Conservation (phyloP, 2,797 vertebrate species). For the Phaenicophaeus curvirostris region DNA sequence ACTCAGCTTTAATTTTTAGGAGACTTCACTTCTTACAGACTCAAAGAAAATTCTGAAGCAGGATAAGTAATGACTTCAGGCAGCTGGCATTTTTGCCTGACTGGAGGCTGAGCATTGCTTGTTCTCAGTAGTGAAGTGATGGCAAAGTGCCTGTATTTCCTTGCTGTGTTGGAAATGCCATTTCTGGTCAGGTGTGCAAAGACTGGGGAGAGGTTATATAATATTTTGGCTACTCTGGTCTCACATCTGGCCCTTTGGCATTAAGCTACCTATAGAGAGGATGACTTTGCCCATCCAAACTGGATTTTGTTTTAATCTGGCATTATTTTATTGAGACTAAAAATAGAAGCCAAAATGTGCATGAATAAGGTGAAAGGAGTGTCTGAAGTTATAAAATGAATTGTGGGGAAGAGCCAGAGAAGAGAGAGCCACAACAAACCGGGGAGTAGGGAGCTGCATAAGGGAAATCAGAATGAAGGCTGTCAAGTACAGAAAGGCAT, state of each 20-base stretch:
- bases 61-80: background rate
- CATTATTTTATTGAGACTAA: conserved; percentile 23
- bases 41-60: background rate
- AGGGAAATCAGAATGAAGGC: background rate
- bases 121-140: background rate
- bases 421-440: background rate
- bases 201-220: conserved; percentile 18
- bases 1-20: background rate
- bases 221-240: conserved; percentile 18
- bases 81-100: conserved; percentile 14
- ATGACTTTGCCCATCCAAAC: conserved; percentile 26
- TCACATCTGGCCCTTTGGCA: conserved; percentile 54
- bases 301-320: conserved; percentile 58
- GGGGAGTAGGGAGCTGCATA: background rate
- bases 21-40: background rate
- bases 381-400: conserved; percentile 24
- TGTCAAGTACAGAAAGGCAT: background rate
- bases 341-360: conserved; percentile 22
- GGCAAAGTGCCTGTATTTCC: background rate
- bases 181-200: conserved; percentile 44
- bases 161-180: conserved; percentile 30
- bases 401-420: background rate
- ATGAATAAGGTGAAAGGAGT: background rate
- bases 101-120: background rate
- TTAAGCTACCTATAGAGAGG: background rate